A percentile compares a stretch with the other conserved stretches of the same genome.
Conservation (phyloP, 2,797 vertebrate species). For the Mico argentatus region DNA sequence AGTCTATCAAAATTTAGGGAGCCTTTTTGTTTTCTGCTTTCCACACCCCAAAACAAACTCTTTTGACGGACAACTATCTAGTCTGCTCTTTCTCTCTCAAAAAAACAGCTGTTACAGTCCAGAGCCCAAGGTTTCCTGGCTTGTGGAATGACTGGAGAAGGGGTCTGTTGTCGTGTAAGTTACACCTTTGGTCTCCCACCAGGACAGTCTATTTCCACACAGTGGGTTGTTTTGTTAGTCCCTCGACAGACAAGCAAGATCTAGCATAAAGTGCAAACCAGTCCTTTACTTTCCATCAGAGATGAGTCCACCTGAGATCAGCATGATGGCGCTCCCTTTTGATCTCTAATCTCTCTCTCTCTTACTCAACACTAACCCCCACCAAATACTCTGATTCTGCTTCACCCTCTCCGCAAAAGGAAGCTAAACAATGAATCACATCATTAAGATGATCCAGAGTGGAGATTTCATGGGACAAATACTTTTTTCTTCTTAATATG, state of each 20-base stretch:
- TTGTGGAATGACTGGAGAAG: too few relatives aligned
- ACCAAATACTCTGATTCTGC: neutral
- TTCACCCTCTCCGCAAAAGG: rapidly evolving
- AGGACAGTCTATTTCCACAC: neutral
- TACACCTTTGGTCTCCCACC: rapidly evolving
- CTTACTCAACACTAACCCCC: neutral
- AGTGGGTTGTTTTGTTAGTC: neutral
- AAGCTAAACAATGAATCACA: too few relatives aligned
- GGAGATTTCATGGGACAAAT: neutral
- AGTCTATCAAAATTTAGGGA: neutral
- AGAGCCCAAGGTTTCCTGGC: neutral
- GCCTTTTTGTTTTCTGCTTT: neutral
- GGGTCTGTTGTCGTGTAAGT: too few relatives aligned
- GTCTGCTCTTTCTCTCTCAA: neutral
- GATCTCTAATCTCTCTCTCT: neutral
- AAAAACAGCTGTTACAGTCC: neutral
- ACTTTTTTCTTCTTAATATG: neutral
- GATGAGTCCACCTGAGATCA: neutral
- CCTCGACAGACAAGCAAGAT: neutral
- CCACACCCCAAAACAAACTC: neutral
- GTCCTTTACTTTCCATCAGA: neutral
- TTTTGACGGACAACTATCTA: neutral
- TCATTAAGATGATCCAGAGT: neutral
- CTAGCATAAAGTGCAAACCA: neutral
- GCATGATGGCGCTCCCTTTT: neutral